phyloP scores from a whole-genome alignment of 2,797 vertebrate species.

The Macropus fuliginosus region DNA sequence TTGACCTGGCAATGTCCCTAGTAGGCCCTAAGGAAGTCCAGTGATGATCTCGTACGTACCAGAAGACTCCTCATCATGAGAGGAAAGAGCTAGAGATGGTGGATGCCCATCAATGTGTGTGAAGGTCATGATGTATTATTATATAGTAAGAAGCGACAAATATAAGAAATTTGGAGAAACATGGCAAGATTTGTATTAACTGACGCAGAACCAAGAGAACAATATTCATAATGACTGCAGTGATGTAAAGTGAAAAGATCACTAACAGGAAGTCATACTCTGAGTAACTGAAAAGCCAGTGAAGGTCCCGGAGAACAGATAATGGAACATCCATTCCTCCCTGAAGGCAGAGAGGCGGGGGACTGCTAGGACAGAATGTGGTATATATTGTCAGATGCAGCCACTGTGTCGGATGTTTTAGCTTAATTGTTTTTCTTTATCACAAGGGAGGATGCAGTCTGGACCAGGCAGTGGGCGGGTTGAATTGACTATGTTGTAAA shows the following conservation, averaged over 20 bases:
- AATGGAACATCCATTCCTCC: not conserved
- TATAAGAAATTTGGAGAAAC: not conserved
- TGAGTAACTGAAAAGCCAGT: not conserved
- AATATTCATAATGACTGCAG: not conserved
- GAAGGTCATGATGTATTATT: not conserved
- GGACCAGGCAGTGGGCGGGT: not conserved
- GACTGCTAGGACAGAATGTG: not conserved
- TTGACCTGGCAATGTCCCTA: not conserved
- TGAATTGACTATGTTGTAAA: not conserved
- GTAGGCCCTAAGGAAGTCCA: not conserved
- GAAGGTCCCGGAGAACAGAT: not conserved
- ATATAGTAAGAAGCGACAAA: not conserved
- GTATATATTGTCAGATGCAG: not conserved
- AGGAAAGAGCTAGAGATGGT: not conserved
- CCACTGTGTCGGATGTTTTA: not conserved
- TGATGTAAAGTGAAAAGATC: not conserved
- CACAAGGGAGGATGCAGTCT: not conserved
- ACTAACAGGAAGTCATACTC: not conserved
- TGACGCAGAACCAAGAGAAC: not conserved
- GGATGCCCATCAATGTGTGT: not conserved
- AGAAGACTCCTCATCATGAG: not conserved
- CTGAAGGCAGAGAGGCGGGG: not conserved
- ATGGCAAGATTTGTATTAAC: not conserved
- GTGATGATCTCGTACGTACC: not conserved
- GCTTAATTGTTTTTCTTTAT: slow-evolving; percentile 3